Conservation (phyloP, 1,140 invertebrate genomes). For the Magallana gigas region DNA sequence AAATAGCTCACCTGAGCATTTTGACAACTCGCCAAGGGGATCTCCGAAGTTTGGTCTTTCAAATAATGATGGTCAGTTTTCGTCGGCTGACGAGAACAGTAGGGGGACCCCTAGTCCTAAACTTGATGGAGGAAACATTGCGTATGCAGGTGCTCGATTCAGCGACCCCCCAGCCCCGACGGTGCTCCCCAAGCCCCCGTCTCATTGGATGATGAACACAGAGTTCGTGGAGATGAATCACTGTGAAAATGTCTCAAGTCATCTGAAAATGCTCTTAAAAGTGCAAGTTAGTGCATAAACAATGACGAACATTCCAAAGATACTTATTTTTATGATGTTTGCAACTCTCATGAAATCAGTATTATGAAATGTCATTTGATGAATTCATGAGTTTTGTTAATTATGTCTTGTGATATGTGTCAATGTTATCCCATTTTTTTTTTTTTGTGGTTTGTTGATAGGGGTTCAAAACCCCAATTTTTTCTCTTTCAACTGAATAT, state of each 20-base stretch:
- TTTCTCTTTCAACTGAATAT: slow-evolving; percentile 27
- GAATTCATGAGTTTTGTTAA: slow-evolving; percentile 61
- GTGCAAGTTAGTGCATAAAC: slow-evolving; percentile 69
- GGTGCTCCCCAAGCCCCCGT: slow-evolving; percentile 83
- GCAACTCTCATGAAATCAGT: slow-evolving; percentile 64
- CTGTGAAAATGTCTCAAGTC: slow-evolving; percentile 76
- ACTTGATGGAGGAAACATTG: slow-evolving; percentile 44
- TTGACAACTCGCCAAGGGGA: slow-evolving; percentile 22
- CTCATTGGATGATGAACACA: slow-evolving; percentile 80
- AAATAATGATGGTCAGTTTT: slow-evolving; percentile 1
- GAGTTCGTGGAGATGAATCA: slow-evolving; percentile 45
- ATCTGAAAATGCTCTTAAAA: slow-evolving; percentile 83
- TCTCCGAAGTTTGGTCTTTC: slow-evolving; percentile 20
- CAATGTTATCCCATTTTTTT: slow-evolving; percentile 5
- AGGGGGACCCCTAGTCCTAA: slow-evolving; percentile 44
- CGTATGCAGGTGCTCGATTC: slow-evolving; percentile 84
- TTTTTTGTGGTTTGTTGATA: neutral
- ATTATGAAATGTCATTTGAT: slow-evolving; percentile 63
- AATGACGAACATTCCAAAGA: slow-evolving; percentile 66
- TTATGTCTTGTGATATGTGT: slow-evolving; percentile 48
- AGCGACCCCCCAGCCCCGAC: slow-evolving; percentile 83
- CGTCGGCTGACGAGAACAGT: slow-evolving; percentile 27
- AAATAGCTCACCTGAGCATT: slow-evolving; percentile 16
- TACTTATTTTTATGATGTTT: slow-evolving; percentile 57
- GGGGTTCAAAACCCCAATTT: slow-evolving; percentile 36